Evolutionary conservation across 64 coral and sea anemone species (phyloP).

Genomic region (Acropora yongei): DNA sequence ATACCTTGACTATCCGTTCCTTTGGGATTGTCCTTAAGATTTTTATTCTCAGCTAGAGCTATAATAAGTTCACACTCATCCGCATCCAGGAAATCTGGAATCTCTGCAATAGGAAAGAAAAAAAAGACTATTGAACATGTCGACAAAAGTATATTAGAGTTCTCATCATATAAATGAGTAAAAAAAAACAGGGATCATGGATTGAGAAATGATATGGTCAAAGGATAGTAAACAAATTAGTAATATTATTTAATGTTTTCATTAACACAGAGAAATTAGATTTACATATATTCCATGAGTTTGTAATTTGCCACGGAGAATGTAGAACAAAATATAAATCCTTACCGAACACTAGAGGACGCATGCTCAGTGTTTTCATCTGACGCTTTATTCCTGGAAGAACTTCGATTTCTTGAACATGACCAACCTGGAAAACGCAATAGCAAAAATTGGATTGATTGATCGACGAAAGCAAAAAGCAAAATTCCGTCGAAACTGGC

Average conservation of each 20-base stretch:
- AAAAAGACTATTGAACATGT: background rate
- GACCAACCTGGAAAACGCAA: slow-evolving; percentile 62
- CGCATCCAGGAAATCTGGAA: slow-evolving; percentile 78
- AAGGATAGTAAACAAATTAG: too few relatives aligned
- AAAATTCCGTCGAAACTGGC: background rate
- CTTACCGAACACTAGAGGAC: slow-evolving; percentile 85
- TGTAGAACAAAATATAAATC: background rate
- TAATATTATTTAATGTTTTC: too few relatives aligned
- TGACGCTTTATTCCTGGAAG: slow-evolving; percentile 64
- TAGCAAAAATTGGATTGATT: too few relatives aligned
- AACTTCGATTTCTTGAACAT: slow-evolving; percentile 79
- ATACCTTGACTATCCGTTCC: slow-evolving; percentile 73
- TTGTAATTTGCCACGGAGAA: background rate
- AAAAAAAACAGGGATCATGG: too few relatives aligned
- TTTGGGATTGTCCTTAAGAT: slow-evolving; percentile 62
- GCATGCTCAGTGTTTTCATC: slow-evolving; percentile 88
- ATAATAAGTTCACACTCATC: slow-evolving; percentile 85
- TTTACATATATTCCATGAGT: background rate
- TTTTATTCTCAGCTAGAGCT: slow-evolving; percentile 83
- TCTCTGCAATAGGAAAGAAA: slow-evolving; percentile 50
- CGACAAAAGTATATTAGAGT: too few relatives aligned
- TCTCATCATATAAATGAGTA: too few relatives aligned
- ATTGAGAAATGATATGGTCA: too few relatives aligned
- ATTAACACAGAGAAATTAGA: too few relatives aligned
- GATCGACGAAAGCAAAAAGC: too few relatives aligned